A percentile compares a stretch with the other conserved stretches of the same genome.
Conservation (phyloP, 2,888 invertebrate species). For the Esperia sulphurella region DNA sequence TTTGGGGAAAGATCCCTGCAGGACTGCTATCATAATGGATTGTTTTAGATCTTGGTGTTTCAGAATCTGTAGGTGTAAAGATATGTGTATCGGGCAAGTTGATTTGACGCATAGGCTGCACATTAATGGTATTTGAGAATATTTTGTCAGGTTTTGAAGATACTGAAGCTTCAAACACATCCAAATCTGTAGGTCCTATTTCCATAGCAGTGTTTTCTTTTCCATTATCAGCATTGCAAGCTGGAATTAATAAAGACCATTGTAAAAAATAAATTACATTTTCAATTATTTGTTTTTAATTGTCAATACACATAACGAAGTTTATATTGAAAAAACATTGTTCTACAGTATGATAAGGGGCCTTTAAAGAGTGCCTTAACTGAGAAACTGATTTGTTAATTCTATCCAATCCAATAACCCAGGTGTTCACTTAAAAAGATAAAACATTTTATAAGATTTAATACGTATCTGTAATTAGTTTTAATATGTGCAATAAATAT, state of each 20-base stretch:
- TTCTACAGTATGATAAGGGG: no score
- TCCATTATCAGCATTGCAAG: conserved; percentile 48
- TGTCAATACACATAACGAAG: no score
- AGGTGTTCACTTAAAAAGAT: no score
- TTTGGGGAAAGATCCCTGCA: conserved; percentile 46
- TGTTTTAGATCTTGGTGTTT: conserved; percentile 72
- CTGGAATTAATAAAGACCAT: conserved; percentile 42
- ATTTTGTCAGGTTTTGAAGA: conserved; percentile 53
- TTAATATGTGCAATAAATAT: no score
- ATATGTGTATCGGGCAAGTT: conserved; percentile 74
- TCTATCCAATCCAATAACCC: no score
- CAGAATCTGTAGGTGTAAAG: conserved; percentile 73
- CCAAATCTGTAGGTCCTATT: conserved; percentile 47
- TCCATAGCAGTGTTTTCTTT: conserved; percentile 36
- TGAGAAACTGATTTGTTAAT: no score
- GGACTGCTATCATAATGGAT: conserved; percentile 62
- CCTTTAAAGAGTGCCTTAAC: no score
- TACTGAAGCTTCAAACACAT: conserved; percentile 50
- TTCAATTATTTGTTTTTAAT: background rate
- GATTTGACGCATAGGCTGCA: conserved; percentile 68
- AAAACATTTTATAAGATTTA: no score
- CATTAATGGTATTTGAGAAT: conserved; percentile 57
- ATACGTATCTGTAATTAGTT: no score
- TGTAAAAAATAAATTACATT: background rate
- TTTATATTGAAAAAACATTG: no score